Conservation (phyloP, 1,140 invertebrate genomes). For the Pseudoatta argentina region DNA sequence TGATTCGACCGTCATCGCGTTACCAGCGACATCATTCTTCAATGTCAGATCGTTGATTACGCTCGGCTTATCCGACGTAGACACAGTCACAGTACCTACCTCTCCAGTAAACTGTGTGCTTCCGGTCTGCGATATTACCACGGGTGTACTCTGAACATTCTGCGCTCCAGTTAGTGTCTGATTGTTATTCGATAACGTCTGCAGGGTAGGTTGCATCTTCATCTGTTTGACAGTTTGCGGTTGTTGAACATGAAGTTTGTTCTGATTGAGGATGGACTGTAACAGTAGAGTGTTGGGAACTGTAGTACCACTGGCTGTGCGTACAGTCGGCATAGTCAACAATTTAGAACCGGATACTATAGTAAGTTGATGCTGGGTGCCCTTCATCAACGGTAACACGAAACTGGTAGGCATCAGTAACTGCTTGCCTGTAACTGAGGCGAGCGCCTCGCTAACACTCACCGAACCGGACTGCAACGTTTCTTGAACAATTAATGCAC, state of each 20-base stretch:
- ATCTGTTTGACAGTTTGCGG: constrained; percentile 81
- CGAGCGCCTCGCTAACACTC: constrained; percentile 86
- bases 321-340: constrained; percentile 88
- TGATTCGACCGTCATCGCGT: constrained; percentile 53
- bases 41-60: constrained; percentile 67
- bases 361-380: constrained; percentile 89
- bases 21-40: constrained; percentile 64
- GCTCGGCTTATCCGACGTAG: constrained; percentile 41
- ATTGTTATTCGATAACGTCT: constrained; percentile 74
- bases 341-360: constrained; percentile 90
- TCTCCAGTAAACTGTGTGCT: constrained; percentile 74
- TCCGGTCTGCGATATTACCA: constrained; percentile 73
- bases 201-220: constrained; percentile 80
- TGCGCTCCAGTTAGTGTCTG: constrained; percentile 68
- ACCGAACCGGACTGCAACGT: constrained; percentile 80
- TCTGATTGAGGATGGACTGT: constrained; percentile 87
- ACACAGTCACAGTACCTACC: not conserved
- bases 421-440: constrained; percentile 85
- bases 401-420: constrained; percentile 89
- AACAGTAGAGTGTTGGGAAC: constrained; percentile 86
- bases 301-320: constrained; percentile 76
- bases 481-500: constrained; percentile 86
- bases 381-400: constrained; percentile 90
- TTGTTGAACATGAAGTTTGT: constrained; percentile 84
- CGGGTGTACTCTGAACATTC: constrained; percentile 73